phyloP scores from a whole-genome alignment of 2,888 invertebrate species.

The Dryobotodes eremita region DNA sequence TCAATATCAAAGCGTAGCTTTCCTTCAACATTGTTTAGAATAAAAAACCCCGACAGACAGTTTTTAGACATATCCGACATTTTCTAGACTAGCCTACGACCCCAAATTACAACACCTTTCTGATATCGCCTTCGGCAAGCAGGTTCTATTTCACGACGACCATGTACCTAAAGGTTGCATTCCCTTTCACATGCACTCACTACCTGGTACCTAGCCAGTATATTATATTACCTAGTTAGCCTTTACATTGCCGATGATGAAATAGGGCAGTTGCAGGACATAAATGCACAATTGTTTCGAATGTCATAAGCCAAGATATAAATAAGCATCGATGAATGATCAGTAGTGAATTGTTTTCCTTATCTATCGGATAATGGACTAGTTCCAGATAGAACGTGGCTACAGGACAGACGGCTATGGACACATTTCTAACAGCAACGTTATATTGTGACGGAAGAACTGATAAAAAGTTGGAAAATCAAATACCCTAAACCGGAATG shows the following conservation, averaged over 20 bases:
- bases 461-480: background rate
- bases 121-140: background rate
- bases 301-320: slow-evolving; percentile 24
- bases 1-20: background rate
- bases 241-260: slow-evolving; percentile 16
- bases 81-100: background rate
- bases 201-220: background rate
- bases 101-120: background rate
- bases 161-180: slow-evolving; percentile 26
- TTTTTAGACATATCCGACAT: background rate
- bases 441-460: background rate
- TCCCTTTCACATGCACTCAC: slow-evolving; percentile 30
- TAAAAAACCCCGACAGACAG: background rate
- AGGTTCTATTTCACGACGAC: slow-evolving; percentile 8
- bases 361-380: background rate
- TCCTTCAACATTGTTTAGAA: background rate
- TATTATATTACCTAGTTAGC: slow-evolving; percentile 24
- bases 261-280: slow-evolving; percentile 13
- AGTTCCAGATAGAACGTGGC: background rate
- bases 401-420: too few species aligned
- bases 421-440: background rate
- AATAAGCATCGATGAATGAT: slow-evolving; percentile 1
- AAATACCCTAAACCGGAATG: background rate
- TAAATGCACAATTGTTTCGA: slow-evolving; percentile 10
- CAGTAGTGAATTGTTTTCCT: slow-evolving; percentile 21